Evolutionary conservation across 2,888 invertebrate genomes (phyloP).

Genomic region (Megastigmus dorsalis): DNA sequence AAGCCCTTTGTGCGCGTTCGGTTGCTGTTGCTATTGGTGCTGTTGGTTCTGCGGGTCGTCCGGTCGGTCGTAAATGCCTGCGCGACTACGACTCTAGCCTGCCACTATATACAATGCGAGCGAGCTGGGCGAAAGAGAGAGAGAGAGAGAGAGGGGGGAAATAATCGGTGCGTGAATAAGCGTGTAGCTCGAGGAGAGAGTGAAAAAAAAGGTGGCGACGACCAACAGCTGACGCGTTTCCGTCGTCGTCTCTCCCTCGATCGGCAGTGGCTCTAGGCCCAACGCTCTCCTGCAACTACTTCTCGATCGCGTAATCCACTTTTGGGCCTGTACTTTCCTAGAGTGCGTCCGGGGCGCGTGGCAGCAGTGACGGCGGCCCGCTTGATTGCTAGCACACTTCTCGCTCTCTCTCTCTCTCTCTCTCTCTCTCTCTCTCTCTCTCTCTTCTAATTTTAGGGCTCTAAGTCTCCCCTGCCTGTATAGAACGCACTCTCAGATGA

Average conservation of each 20-base stretch:
- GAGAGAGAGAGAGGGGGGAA: background rate
- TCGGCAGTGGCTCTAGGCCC: too few relatives aligned
- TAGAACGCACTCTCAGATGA: constrained; percentile 4
- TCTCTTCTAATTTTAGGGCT: background rate
- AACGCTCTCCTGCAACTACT: background rate
- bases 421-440: background rate
- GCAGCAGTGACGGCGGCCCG: too few relatives aligned
- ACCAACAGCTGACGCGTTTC: constrained; percentile 24
- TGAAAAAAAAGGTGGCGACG: background rate
- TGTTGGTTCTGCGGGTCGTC: constrained; percentile 1
- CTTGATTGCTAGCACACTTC: background rate
- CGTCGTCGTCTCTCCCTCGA: background rate
- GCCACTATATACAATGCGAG: constrained; percentile 3
- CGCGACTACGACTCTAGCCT: too few relatives aligned
- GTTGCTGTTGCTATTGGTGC: background rate
- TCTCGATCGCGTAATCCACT: constrained; percentile 24
- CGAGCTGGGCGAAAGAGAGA: background rate
- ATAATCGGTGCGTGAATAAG: background rate
- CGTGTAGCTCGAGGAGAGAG: too few relatives aligned
- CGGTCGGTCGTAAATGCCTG: constrained; percentile 31
- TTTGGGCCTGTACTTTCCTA: constrained; percentile 12
- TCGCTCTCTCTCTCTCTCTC: background rate
- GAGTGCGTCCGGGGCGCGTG: background rate
- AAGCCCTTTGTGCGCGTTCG: constrained; percentile 39
- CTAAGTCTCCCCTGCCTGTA: too few relatives aligned